Base-by-base conservation (phyloP, 1,140 invertebrate species). In the Hesperophylax magnus region DNA sequence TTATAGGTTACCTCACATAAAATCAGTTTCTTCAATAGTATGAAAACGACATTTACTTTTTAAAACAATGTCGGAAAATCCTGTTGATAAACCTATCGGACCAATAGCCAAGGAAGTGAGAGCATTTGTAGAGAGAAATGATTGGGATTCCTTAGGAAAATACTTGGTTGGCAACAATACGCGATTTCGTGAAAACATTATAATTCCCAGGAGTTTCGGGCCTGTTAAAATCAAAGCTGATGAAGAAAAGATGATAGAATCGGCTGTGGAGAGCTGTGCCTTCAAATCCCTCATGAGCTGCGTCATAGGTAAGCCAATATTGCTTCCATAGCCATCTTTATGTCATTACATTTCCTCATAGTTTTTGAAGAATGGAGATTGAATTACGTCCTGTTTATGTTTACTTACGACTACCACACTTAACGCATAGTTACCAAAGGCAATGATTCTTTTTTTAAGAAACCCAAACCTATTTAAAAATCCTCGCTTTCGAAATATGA, bases 211-310 rank as follows among this genome's bases (percentile, higher is more conserved):
- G 85, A 92, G 91, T 39, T 89, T 96, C 67, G 95, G 94, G 11
- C 95, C 94, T 8, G 91, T 95, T 5, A 88, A 92, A 77, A 95
- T 97, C 53, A 97, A 97, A 91, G 93, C 94, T 0, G 94, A 95
- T 84, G 95, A 97, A 87, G 96, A 98, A 86, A 96, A 97, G 89
- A 92, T 94, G 85, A 93, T 99, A n/a, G 95, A 97, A 88, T 89
- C 92, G 0, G 91, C 93, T 3, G 94, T 98, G 86, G 97, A 99
- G 90, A 98, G 97, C 86, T 99, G 98, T 88, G 89, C 92, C 8
- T 98, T 98, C 86, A 98, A 98, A 91, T 94, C 96, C 34, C 85
- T 94, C 0, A 95, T 97, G 87, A 98, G 97, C 87, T 97, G 96
- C 90, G 94, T 97, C 77, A 91, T 96, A 88, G 97, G 97, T 97